Percentiles rank a stretch among this genome's conserved stretches.
Evolutionary conservation across 2,113 vertebrate species (phyloP).

Genomic region (Paralichthys olivaceus): DNA sequence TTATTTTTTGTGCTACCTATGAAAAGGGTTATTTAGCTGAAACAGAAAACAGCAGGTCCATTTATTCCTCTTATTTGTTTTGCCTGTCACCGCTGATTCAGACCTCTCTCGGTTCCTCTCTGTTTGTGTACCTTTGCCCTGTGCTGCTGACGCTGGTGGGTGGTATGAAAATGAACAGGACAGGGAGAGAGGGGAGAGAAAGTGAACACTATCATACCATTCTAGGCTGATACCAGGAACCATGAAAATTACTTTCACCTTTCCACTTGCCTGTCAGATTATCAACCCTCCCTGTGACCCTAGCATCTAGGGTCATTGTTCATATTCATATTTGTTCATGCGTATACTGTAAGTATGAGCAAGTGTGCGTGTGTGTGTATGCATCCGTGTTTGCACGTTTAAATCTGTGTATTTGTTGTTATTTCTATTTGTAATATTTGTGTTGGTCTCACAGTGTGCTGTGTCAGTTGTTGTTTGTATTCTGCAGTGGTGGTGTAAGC

Average conservation of each 20-base stretch:
- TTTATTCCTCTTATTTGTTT: conserved; percentile 69
- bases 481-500: conserved; percentile 14
- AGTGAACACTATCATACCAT: conserved; percentile 18
- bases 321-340: background rate
- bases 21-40: conserved; percentile 63
- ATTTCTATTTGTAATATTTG: background rate
- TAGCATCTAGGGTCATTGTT: background rate
- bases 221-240: conserved; percentile 26
- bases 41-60: conserved; percentile 66
- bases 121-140: conserved; percentile 63
- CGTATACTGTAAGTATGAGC: background rate
- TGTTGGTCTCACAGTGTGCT: background rate
- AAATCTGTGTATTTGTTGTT: conserved; percentile 6
- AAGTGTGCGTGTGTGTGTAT: background rate
- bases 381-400: conserved; percentile 17
- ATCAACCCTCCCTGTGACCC: conserved; percentile 18
- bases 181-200: conserved; percentile 18
- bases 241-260: conserved; percentile 30
- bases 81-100: conserved; percentile 51
- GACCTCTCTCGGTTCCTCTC: conserved; percentile 44
- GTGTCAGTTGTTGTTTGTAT: conserved; percentile 27
- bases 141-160: conserved; percentile 46
- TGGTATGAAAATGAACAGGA: conserved; percentile 44
- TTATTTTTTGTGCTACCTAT: conserved; percentile 53
- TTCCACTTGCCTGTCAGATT: conserved; percentile 3